Base-by-base conservation (phyloP, 2,888 invertebrate genomes). In the Acanthosepion lycidas region DNA sequence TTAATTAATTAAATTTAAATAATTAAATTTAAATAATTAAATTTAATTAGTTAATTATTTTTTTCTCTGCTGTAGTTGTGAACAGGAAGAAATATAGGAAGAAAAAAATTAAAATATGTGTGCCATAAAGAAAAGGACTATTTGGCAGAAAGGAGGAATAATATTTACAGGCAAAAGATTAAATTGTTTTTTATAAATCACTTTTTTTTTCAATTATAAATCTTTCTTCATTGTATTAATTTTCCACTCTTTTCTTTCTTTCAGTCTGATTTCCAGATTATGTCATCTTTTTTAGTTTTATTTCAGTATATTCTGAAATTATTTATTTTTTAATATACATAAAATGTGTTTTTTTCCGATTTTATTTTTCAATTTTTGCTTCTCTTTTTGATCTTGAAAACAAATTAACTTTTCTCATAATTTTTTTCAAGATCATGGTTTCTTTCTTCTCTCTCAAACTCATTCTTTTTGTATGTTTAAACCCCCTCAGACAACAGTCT, bases 151-250 rank as follows among this genome's bases (percentile, higher is more conserved):
- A 78, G 78, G 78, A 33, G n/a, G 33, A 78, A 78, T 78, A 78
- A n/a, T 78, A 78, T 78, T 78, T 33, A 78, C 78, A 78, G n/a
- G n/a, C 78, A n/a, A n/a, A 78, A 78, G n/a, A n/a, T 49, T 92
- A 49, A 26, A 49, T 28, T 49, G 48, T 92, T 12, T 42, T 42
- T 42, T 42, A 42, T 42, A 42, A 42, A 42, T 42, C 42, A 42
- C 42, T 42, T 42, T 92, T 20, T 48, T 92, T 48, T 92, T 92
- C 18, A 26, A 20, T 42, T 92, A 28, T 28, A 78, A n/a, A n/a
- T n/a, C n/a, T 15, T 78, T 78, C 8, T n/a, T 78, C n/a, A n/a
- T 33, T 78, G n/a, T 5, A 23, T n/a, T 15, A 2, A 9, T 78
- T 78, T 12, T 33, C 3, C n/a, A n/a, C 9, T 33, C 12, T 78